Base-by-base conservation (phyloP, 2,113 vertebrate species). In the Paramormyrops kingsleyae region DNA sequence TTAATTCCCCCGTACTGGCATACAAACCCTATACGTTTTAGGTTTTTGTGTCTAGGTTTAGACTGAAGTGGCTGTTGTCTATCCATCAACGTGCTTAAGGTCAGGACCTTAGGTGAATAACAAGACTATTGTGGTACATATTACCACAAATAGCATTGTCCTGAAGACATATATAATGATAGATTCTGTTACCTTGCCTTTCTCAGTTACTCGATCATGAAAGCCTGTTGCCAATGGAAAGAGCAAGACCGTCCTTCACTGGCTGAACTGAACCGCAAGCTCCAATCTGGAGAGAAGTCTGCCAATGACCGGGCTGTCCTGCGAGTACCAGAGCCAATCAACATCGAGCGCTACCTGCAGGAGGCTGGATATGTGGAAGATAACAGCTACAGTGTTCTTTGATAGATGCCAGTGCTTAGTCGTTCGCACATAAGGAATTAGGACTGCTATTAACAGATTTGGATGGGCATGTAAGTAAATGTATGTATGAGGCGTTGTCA, bases 201-300 rank as follows among this genome's bases (percentile, higher is more conserved):
- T 50, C 53, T 88, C 93, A 99, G 98, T 91, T 96, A 99, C 1
- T 47, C 91, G 19, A 92, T 98, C 91, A 99, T 99, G 93, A 98
- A 96, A 92, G 90, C 93, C 44, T 99, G 98, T 92, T 98, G 97
- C 96, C 95, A 95, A 5, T 99, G 98, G 98, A 96, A 91, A 88
- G 96, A 96, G 70, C 80, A 93, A 10, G 93, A 95, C 3, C 95
- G 98, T 0, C 95, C 96, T 4, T 92, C 94, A 1, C 93, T 97
- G 84, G 88, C 90, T 15, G 96, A 97, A 10, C 91, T 99, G 87
- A 88, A 90, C 53, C 93, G 62, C 17, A 96, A 94, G 88, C 94
- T 99, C 1, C 90, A 94, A 89, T 91, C 91, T 8, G 97, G 94
- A 1, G 88, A 96, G 52, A 97, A 95, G 88, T 94, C 90, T 7